Conservation (phyloP, 2,797 vertebrate genomes). For the Petrocephalus sullivani region DNA sequence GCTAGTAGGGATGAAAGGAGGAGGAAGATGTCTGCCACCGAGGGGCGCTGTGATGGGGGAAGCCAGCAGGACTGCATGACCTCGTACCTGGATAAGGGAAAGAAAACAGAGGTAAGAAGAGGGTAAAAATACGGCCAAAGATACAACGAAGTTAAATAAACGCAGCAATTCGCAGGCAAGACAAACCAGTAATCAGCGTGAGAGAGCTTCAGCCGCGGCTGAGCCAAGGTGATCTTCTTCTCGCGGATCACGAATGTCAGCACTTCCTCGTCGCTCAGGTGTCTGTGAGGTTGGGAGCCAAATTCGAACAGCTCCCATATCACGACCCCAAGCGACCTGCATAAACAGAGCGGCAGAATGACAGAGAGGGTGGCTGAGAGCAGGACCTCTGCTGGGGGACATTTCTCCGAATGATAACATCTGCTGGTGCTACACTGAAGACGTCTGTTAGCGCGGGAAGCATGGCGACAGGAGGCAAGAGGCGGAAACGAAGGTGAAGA, state of each 20-base stretch:
- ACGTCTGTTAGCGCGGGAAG: background rate
- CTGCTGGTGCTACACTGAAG: background rate
- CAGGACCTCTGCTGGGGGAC: background rate
- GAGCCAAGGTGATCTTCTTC: conserved; percentile 84
- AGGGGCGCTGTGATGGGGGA: conserved; percentile 75
- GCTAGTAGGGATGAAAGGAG: conserved; percentile 83
- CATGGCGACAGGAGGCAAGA: background rate
- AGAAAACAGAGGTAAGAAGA: background rate
- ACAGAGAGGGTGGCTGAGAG: background rate
- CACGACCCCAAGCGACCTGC: conserved; percentile 86
- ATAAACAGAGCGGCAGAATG: conserved; percentile 19
- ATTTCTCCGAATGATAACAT: background rate
- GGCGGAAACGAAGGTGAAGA: background rate
- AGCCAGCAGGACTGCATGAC: conserved; percentile 93
- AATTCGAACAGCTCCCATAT: conserved; percentile 94
- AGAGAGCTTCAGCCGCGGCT: conserved; percentile 81
- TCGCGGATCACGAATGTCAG: conserved; percentile 85
- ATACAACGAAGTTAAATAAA: background rate
- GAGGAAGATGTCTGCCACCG: conserved; percentile 80
- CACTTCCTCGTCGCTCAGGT: conserved; percentile 86
- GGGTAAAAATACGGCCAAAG: background rate
- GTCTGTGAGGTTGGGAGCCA: conserved; percentile 84
- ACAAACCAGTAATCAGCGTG: conserved; percentile 87
- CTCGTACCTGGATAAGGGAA: conserved; percentile 71
- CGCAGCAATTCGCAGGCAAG: background rate